Conservation (phyloP, 2,888 invertebrate species). For the Glaucopsyche alexis region DNA sequence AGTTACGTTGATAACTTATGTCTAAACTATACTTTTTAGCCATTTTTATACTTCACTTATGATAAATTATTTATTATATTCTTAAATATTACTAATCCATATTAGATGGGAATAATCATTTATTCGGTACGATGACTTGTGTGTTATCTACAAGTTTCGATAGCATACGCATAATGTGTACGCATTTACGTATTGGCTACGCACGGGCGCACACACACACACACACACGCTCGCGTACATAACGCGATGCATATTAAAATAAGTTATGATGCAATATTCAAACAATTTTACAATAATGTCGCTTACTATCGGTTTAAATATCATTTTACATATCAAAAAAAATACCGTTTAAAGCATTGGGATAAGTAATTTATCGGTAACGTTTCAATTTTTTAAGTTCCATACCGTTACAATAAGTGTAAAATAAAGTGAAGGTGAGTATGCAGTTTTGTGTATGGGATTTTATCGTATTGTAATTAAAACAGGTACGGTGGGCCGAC, state of each 20-base stretch:
- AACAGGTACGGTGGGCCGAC: constrained; percentile 98
- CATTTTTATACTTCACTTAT: not conserved
- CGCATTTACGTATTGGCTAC: constrained; percentile 9
- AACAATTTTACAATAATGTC: not conserved
- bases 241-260: not conserved
- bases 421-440: constrained; percentile 15
- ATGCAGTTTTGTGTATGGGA: constrained; percentile 41
- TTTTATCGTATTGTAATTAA: constrained; percentile 69
- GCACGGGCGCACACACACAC: not conserved
- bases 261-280: not conserved
- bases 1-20: constrained; percentile 22
- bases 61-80: constrained; percentile 11
- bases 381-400: not conserved
- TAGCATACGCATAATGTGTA: not conserved
- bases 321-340: not conserved
- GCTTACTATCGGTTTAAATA: not conserved
- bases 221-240: not conserved
- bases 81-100: not conserved
- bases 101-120: not conserved
- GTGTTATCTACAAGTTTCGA: not conserved
- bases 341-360: not conserved
- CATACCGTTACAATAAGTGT: not conserved
- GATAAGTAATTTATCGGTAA: not conserved
- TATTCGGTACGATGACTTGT: constrained; percentile 10
- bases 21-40: not conserved